phyloP scores from a whole-genome alignment of 2,797 vertebrate species.

The Manis crassicaudata region DNA sequence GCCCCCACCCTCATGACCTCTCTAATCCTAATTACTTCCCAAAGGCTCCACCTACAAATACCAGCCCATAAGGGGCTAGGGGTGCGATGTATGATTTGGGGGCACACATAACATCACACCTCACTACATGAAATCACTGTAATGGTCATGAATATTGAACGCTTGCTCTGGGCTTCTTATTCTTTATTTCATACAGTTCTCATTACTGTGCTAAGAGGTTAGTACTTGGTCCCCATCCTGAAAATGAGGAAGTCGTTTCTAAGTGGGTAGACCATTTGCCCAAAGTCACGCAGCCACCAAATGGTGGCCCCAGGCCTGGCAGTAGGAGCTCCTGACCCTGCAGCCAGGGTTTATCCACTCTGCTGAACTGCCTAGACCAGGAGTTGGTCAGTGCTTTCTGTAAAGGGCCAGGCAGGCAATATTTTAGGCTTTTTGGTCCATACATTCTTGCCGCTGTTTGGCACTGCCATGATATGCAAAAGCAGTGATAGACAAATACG shows the following conservation, averaged over 20 bases:
- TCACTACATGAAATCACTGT: background rate
- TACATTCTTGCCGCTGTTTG: background rate
- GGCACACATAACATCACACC: background rate
- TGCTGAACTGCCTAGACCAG: background rate
- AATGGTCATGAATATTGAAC: too few species aligned
- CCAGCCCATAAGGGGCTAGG: background rate
- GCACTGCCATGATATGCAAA: background rate
- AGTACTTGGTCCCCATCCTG: background rate
- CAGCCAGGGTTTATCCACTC: background rate
- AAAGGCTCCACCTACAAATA: background rate
- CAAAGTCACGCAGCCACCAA: background rate
- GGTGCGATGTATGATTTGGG: background rate
- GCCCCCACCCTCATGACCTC: background rate
- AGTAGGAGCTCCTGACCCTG: background rate
- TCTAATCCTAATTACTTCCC: background rate
- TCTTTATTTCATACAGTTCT: background rate
- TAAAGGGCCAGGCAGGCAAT: background rate
- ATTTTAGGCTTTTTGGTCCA: background rate
- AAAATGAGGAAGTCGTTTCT: background rate
- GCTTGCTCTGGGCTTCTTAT: background rate
- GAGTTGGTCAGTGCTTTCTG: background rate
- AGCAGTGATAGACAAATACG: background rate
- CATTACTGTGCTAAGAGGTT: background rate
- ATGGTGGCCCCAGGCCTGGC: background rate
- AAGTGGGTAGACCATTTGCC: background rate